Conservation (phyloP, 2,797 vertebrate genomes). For the Sternarchorhynchus goeldii region DNA sequence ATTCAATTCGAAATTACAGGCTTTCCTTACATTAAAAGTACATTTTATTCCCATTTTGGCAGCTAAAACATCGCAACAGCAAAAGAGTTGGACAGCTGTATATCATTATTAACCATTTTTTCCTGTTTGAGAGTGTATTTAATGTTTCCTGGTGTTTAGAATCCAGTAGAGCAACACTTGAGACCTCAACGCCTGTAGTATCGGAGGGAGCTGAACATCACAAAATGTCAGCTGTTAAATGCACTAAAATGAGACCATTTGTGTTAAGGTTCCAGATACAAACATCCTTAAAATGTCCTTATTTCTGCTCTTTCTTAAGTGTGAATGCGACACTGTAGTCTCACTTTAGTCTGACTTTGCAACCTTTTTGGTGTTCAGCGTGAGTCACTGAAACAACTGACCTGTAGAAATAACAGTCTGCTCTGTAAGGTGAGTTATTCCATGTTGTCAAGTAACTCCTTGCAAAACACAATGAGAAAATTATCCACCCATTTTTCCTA, state of each 20-base stretch:
- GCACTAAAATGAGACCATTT: not conserved
- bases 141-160: conserved; percentile 6
- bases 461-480: too few species aligned
- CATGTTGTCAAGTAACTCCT: too few species aligned
- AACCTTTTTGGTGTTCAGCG: not conserved
- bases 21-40: not conserved
- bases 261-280: not conserved
- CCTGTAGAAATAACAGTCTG: not conserved
- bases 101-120: not conserved
- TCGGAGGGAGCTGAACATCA: conserved; percentile 1
- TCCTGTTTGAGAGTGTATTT: conserved; percentile 12
- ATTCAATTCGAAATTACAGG: not conserved
- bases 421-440: not conserved
- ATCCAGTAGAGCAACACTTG: conserved; percentile 7
- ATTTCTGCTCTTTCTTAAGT: too few species aligned
- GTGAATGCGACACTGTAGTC: too few species aligned
- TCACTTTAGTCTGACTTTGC: too few species aligned
- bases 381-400: conserved; percentile 1
- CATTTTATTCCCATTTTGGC: not conserved
- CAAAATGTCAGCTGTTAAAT: not conserved
- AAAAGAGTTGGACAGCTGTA: not conserved
- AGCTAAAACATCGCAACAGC: not conserved
- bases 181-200: not conserved
- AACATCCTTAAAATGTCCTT: too few species aligned
- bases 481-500: too few species aligned